Evolutionary conservation across 2,888 invertebrate species (phyloP).

Genomic region (Ennomos quercinarius): DNA sequence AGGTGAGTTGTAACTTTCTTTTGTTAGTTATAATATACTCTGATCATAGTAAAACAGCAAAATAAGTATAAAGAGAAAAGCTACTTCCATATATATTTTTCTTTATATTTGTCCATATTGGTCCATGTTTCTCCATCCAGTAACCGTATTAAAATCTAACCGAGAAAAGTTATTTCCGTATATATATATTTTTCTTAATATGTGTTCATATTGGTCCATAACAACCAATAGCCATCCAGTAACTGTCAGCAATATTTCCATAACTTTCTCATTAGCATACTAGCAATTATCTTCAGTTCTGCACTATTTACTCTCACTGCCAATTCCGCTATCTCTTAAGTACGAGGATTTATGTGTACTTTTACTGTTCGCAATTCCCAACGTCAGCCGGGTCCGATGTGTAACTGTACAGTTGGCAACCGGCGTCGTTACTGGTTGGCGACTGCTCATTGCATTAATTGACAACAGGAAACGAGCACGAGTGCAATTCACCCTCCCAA

Average conservation of each 20-base stretch:
- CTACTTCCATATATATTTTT: neutral
- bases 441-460: slow-evolving; percentile 65
- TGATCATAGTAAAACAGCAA: too few species aligned
- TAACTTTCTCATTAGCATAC: slow-evolving; percentile 14
- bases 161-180: neutral
- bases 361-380: slow-evolving; percentile 8
- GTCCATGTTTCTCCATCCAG: too few species aligned
- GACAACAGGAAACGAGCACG: slow-evolving; percentile 61
- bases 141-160: too few species aligned
- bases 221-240: too few species aligned
- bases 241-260: slow-evolving; percentile 5
- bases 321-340: slow-evolving; percentile 7
- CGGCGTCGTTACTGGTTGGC: slow-evolving; percentile 40
- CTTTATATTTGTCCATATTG: neutral
- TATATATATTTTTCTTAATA: neutral
- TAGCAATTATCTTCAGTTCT: slow-evolving; percentile 2
- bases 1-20: slow-evolving; percentile 69
- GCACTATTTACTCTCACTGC: slow-evolving; percentile 8
- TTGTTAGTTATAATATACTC: neutral
- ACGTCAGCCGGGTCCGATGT: slow-evolving; percentile 26
- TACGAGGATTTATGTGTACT: slow-evolving; percentile 3
- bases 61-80: neutral
- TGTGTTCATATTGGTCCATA: neutral
- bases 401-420: slow-evolving; percentile 53
- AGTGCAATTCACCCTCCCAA: slow-evolving; percentile 40